Conservation (phyloP, 2,797 vertebrate species). For the Gobio occitaniae region DNA sequence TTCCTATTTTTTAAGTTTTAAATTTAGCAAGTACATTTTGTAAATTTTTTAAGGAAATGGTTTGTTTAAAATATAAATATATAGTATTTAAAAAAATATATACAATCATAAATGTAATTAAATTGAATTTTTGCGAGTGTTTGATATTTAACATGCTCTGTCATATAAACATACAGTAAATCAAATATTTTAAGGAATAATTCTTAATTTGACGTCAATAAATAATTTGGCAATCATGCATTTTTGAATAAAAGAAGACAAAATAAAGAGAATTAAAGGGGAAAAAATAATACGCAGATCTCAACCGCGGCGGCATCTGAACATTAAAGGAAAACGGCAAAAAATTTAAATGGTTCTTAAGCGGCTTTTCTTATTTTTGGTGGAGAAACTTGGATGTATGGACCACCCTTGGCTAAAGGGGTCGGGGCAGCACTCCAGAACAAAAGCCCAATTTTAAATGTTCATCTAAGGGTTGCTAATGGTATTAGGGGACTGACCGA, state of each 20-base stretch:
- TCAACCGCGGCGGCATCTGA: constrained; percentile 62
- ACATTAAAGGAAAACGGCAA: constrained; percentile 51
- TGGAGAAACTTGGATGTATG: constrained; percentile 84
- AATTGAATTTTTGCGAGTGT: background rate
- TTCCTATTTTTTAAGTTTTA: background rate
- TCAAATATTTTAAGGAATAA: constrained; percentile 1
- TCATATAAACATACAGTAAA: constrained; percentile 24
- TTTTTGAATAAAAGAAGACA: constrained; percentile 4
- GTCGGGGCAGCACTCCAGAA: constrained; percentile 92
- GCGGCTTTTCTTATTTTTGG: constrained; percentile 70
- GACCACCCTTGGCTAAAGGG: constrained; percentile 81
- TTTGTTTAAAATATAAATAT: background rate
- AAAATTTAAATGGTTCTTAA: constrained; percentile 65
- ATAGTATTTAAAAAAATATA: background rate
- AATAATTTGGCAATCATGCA: background rate
- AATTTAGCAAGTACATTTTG: background rate
- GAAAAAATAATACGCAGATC: constrained; percentile 9
- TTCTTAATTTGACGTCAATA: background rate
- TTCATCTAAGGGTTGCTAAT: constrained; percentile 99
- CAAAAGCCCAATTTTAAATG: constrained; percentile 99
- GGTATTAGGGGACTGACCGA: constrained; percentile 93
- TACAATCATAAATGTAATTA: background rate
- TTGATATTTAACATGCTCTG: constrained; percentile 1
- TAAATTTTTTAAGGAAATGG: background rate
- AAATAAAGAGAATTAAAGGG: background rate